Base-by-base conservation (phyloP, 2,797 vertebrate species). In the Vespertilio murinus region DNA sequence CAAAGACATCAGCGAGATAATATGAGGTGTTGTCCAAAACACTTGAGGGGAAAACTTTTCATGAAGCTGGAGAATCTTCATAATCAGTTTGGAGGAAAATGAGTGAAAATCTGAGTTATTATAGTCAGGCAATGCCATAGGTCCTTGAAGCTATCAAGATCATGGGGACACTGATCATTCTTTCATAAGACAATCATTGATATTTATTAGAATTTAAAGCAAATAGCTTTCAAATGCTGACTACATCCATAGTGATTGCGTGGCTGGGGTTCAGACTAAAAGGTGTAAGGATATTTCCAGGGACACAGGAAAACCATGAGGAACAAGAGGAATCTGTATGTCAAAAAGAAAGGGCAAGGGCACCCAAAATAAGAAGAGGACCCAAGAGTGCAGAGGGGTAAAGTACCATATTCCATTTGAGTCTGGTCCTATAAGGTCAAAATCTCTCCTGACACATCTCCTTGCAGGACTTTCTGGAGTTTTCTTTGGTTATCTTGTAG, bases 381-480 rank as follows among this genome's bases (percentile, higher is more conserved):
- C 16, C 2, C 38, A 16, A 23, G 73, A 14, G 18, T 8, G 0
- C 64, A 79, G 28, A 12, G 1, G 2, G 1, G 6, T 3, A 2
- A 2, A 40, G 3, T 7, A 17, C 0, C 0, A 13, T 6, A 3
- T 38, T 30, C 25, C 13, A 2, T 7, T 35, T 1, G 1, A 49
- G 28, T 35, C 67, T 84, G 35, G 16, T 13, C 45, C 65, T 30
- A 2, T 0, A 0, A 23, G 52, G 8, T 59, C 73, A 25, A 30
- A 54, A 33, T 70, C 28, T 73, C 47, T 59, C 18, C 61, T 17
- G 8, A 17, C 8, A 8, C 1, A 33, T 42, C 61, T 73, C 38
- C 17, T 54, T 17, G 8, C 4, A 4, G 28, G 20, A 17, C 30
- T 33, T 70, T 64, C 13, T 35, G 16, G 23, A 77, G 35, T 77